These are phyloP conservation scores for Caenorhabditis angaria DNA, from an alignment of 2,888 invertebrate species.

Conservation along the genomic window DNA sequence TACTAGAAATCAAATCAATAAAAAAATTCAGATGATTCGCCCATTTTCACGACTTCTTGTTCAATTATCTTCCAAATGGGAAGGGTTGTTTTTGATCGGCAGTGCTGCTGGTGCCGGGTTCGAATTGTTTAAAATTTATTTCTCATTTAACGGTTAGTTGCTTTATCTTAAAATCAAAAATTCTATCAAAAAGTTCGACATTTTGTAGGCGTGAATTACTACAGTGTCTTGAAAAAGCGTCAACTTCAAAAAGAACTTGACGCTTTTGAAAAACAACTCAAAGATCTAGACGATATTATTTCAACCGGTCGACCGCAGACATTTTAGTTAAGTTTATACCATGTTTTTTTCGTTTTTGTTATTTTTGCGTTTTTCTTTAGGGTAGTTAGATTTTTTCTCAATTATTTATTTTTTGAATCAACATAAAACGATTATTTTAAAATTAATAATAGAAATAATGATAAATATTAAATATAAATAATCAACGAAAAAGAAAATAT, in stretches of 20 bases:
- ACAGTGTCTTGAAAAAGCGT: conserved; percentile 63
- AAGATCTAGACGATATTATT: conserved; percentile 57
- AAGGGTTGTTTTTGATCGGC: conserved; percentile 54
- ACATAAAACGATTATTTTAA: conserved; percentile 6
- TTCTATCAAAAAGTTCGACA: background rate
- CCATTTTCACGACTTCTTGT: conserved; percentile 31
- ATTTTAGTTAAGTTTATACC: conserved; percentile 22
- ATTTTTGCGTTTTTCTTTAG: background rate
- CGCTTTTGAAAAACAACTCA: conserved; percentile 57
- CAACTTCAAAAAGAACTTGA: conserved; percentile 65
- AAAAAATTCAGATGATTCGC: conserved; percentile 33
- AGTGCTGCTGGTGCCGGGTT: conserved; percentile 63
- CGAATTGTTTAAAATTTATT: conserved; percentile 68
- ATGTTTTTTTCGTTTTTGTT: conserved; percentile 12
- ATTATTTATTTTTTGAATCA: too few relatives aligned
- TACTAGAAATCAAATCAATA: background rate
- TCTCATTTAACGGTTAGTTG: conserved; percentile 54
- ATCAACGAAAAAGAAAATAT: background rate
- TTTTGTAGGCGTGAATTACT: conserved; percentile 63
- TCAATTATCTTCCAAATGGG: conserved; percentile 40
- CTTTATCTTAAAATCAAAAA: conserved; percentile 4
- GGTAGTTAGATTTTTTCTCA: too few relatives aligned
- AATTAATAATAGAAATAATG: conserved; percentile 6
- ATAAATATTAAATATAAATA: conserved; percentile 5
- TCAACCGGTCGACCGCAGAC: conserved; percentile 47